phyloP scores from a whole-genome alignment of 2,888 invertebrate species.

The Coleophora flavipennella region DNA sequence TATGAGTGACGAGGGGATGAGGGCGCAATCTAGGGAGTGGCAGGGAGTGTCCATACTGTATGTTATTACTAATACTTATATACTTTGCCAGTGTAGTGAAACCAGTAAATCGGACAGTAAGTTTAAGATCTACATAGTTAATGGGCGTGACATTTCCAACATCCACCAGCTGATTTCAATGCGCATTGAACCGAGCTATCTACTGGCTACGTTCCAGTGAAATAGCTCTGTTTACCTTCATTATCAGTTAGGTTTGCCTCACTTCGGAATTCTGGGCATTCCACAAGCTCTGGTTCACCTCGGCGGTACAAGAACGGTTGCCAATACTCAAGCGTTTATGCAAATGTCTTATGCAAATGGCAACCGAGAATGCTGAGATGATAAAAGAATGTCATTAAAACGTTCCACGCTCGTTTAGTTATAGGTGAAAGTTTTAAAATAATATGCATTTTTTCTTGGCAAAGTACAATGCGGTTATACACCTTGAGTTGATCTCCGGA shows the following conservation, averaged over 20 bases:
- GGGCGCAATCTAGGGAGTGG: no score
- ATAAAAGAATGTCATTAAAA: no score
- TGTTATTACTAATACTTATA: no score
- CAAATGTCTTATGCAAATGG: background rate
- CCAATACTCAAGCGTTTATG: slow-evolving; percentile 11
- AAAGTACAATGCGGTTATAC: no score
- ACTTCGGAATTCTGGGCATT: slow-evolving; percentile 28
- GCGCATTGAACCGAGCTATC: slow-evolving; percentile 1
- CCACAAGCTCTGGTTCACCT: slow-evolving; percentile 44
- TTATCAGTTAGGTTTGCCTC: slow-evolving; percentile 5
- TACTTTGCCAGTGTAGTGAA: background rate
- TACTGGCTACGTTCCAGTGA: background rate
- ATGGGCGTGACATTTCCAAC: background rate
- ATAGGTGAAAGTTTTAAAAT: no score
- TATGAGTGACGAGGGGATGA: no score
- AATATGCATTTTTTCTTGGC: no score
- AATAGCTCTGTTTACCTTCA: slow-evolving; percentile 7
- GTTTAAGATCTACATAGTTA: background rate
- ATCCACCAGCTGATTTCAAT: background rate
- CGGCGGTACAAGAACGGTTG: slow-evolving; percentile 45
- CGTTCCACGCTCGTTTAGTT: no score
- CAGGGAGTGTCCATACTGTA: no score
- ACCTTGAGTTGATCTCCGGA: no score
- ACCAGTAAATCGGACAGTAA: background rate
- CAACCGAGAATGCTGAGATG: no score